Evolutionary conservation across 2,888 invertebrate genomes (phyloP).

Genomic region (Diplolepis rosae): DNA sequence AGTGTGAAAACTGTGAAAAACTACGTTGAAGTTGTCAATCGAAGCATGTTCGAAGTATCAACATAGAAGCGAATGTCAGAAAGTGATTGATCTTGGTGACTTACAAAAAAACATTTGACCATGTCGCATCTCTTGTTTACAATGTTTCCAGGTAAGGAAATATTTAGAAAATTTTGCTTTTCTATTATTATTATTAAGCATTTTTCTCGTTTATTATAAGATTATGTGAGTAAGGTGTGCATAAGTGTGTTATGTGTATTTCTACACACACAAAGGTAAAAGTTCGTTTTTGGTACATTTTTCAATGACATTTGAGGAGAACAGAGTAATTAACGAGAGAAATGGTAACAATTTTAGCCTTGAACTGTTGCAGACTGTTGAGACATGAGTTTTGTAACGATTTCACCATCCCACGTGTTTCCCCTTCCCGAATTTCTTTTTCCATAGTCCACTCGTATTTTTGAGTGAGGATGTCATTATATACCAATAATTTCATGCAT

Average conservation of each 20-base stretch:
- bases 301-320: neutral
- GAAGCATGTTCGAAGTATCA: neutral
- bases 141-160: neutral
- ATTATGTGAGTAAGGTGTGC: neutral
- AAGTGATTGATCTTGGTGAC: neutral
- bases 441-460: neutral
- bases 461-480: neutral
- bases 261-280: too few relatives aligned
- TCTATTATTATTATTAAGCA: neutral
- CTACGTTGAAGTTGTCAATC: too few relatives aligned
- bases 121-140: neutral
- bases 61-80: neutral
- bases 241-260: neutral
- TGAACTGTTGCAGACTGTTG: constrained; percentile 11
- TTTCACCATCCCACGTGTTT: neutral
- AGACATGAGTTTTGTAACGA: neutral
- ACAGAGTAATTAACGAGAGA: neutral
- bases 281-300: neutral
- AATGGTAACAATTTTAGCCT: neutral
- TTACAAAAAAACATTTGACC: neutral
- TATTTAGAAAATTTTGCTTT: neutral
- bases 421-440: neutral
- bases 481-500: neutral
- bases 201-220: neutral
- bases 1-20: too few relatives aligned